Conservation (phyloP, 2,113 vertebrate genomes). For the Psettodes erumei region DNA sequence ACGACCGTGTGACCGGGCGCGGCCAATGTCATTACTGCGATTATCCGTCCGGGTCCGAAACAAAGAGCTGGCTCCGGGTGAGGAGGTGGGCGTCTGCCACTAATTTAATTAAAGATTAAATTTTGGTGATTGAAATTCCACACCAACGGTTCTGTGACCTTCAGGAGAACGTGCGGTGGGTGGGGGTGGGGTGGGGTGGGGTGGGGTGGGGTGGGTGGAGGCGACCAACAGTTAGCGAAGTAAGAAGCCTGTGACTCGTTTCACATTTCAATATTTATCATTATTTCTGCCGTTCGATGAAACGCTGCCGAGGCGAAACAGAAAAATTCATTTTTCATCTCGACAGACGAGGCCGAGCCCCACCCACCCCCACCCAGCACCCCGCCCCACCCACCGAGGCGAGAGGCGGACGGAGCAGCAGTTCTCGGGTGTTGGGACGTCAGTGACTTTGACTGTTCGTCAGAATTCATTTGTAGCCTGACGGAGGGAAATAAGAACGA, state of each 20-base stretch:
- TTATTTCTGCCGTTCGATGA: constrained; percentile 19
- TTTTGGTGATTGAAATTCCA: constrained; percentile 49
- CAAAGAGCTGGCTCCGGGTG: constrained; percentile 46
- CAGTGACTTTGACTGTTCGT: constrained; percentile 15
- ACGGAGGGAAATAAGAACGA: not conserved
- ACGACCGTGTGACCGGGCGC: constrained; percentile 25
- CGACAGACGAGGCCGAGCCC: constrained; percentile 6
- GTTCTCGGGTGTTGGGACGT: not conserved
- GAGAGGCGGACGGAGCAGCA: constrained; percentile 4
- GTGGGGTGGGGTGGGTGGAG: no score
- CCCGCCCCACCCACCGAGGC: no score
- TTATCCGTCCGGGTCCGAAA: constrained; percentile 58
- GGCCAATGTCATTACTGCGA: constrained; percentile 59
- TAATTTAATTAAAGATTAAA: constrained; percentile 63
- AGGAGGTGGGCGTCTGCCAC: constrained; percentile 36
- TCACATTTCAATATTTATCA: constrained; percentile 27
- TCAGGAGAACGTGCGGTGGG: no score
- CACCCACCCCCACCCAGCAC: not conserved
- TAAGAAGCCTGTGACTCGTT: no score
- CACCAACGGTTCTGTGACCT: constrained; percentile 38
- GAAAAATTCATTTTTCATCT: constrained; percentile 33
- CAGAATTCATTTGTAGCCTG: constrained; percentile 7
- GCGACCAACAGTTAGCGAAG: no score
- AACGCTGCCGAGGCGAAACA: constrained; percentile 31
- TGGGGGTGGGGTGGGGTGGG: no score